These are phyloP conservation scores for Ranitomeya variabilis DNA, from an alignment of 2,113 vertebrate genomes.

Conservation along the genomic window DNA sequence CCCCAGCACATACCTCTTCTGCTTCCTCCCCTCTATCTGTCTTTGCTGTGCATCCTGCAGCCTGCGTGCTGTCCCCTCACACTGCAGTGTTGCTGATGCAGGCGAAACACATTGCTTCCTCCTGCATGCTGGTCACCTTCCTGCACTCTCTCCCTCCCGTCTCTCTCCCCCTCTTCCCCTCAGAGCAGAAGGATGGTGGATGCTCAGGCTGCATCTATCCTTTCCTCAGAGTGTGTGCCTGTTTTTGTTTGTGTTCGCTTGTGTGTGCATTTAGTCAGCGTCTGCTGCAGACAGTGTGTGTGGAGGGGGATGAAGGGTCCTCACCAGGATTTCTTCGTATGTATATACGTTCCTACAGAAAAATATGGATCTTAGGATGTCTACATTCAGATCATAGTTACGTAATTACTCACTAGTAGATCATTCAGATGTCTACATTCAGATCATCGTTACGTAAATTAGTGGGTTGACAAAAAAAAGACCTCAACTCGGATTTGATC, in stretches of 20 bases:
- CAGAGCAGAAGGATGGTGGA: constrained; percentile 33
- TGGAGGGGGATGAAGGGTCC: background rate
- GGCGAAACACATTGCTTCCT: constrained; percentile 60
- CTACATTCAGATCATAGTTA: background rate
- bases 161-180: constrained; percentile 32
- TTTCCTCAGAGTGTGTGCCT: constrained; percentile 1
- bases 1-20: constrained; percentile 43
- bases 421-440: background rate
- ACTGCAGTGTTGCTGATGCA: constrained; percentile 72
- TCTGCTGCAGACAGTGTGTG: constrained; percentile 13
- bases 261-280: background rate
- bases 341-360: background rate
- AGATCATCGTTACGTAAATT: background rate
- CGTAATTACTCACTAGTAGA: background rate
- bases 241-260: constrained; percentile 15
- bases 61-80: constrained; percentile 58
- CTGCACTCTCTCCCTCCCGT: constrained; percentile 54
- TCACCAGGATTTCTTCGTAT: background rate
- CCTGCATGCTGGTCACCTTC: constrained; percentile 61
- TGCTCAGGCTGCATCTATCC: constrained; percentile 37
- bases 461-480: background rate
- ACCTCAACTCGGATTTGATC: background rate
- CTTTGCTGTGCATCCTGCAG: constrained; percentile 54
- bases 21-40: constrained; percentile 38
- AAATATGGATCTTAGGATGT: background rate